These are phyloP conservation scores for Silurus asotus DNA, from an alignment of 2,113 vertebrate genomes.

Conservation along the genomic window DNA sequence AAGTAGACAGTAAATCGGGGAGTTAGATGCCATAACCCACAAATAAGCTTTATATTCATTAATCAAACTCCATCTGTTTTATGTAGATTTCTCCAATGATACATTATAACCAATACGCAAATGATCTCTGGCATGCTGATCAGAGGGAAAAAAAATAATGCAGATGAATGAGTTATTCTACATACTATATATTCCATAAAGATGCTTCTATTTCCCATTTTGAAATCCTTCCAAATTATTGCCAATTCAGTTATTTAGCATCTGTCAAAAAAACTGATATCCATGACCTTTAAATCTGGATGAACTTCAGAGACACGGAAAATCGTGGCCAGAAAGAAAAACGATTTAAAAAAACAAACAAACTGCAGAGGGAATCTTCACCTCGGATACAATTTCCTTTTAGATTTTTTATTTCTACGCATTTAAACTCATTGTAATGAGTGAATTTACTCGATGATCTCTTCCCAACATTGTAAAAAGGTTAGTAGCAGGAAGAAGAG, in stretches of 20 bases:
- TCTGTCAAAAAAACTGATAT: constrained; percentile 63
- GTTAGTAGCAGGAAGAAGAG: not conserved
- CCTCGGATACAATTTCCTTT: not conserved
- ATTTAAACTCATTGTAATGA: not conserved
- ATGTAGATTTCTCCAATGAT: not conserved
- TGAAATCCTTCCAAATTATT: constrained; percentile 39
- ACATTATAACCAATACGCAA: constrained; percentile 34
- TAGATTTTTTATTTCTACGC: not conserved
- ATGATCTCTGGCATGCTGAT: constrained; percentile 36
- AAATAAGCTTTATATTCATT: constrained; percentile 52
- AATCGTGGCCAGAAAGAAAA: constrained; percentile 15
- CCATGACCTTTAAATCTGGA: constrained; percentile 41
- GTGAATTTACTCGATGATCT: not conserved
- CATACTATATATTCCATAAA: constrained; percentile 28
- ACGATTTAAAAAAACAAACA: not conserved
- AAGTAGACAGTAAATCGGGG: not conserved
- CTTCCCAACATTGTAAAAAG: not conserved
- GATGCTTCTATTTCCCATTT: constrained; percentile 43
- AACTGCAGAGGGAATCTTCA: constrained; percentile 7
- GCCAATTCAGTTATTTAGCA: constrained; percentile 58
- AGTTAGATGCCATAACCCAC: too few species aligned
- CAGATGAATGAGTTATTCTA: constrained; percentile 42
- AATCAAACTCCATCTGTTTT: constrained; percentile 49
- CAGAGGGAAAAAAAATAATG: constrained; percentile 49
- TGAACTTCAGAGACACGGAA: constrained; percentile 1